Base-by-base conservation (phyloP, 2,797 vertebrate genomes). In the Sparidentex hasta region DNA sequence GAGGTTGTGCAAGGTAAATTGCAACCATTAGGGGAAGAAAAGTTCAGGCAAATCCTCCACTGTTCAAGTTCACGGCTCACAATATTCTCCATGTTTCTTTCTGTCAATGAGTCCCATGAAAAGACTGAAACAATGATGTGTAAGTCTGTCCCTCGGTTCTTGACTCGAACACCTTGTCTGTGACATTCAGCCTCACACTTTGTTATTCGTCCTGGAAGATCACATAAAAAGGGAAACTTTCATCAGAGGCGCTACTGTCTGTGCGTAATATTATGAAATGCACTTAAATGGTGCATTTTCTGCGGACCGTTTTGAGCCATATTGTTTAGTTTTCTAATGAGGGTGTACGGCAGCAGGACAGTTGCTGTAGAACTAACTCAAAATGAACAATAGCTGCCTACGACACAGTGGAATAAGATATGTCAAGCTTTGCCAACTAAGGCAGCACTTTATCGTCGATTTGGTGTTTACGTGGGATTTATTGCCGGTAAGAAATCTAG, bases 1-100 rank as follows among this genome's bases (percentile, higher is more conserved):
- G 17, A 64, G 48, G 21, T 20, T 33, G 52, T 23, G n/a, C 62
- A 62, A 61, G 47, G 62, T 54, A 23, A 52, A 38, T 68, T 68
- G 74, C 23, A 29, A 14, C 56, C 16, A 51, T 51, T 20, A 16
- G 8, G 47, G 47, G 25, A 44, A 59, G 20, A 27, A 59, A 59
- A 25, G 64, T 44, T 58, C 43, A 67, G 23, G 14, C 23, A 59
- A 68, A 77, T 48, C 54, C 47, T 9, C 13, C 41, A 27, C 17
- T 57, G n/a, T 18, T 63, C 58, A 51, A 16, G 1, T 43, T 4
- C 2, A 23, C 50, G 18, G 5, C 13, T 23, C 2, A 33, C 46
- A 64, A 46, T 65, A 20, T 21, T 51, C n/a, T 21, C 33, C 14
- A 11, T 51, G 20, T 55, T n/a, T 27, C 25, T 29, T 61, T 62